Evolutionary conservation across 2,888 invertebrate genomes (phyloP).

Genomic region (Panzeria rudis): DNA sequence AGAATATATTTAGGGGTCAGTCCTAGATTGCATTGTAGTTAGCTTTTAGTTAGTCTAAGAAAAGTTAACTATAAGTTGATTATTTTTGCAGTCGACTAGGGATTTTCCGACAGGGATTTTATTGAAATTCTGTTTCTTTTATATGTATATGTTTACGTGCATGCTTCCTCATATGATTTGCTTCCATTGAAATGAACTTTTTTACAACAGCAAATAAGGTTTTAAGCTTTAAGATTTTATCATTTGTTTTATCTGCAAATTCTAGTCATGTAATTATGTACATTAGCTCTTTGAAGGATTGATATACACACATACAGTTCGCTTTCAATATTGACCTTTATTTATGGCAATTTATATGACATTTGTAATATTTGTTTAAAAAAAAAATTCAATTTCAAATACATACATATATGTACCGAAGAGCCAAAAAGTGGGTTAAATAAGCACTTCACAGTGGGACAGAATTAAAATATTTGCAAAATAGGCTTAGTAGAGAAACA

Average conservation of each 20-base stretch:
- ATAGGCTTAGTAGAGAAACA: not conserved
- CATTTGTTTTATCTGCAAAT: slow-evolving; percentile 32
- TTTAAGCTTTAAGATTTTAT: slow-evolving; percentile 32
- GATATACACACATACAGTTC: not conserved
- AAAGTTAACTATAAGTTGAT: no score
- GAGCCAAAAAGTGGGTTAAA: not conserved
- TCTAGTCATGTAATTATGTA: slow-evolving; percentile 21
- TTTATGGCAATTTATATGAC: not conserved
- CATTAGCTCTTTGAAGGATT: slow-evolving; percentile 8
- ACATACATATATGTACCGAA: not conserved
- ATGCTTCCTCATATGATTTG: not conserved
- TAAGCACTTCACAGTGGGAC: not conserved
- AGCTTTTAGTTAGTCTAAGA: no score
- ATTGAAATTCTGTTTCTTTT: no score
- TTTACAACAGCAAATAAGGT: slow-evolving; percentile 21
- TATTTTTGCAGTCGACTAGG: no score
- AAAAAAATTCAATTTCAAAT: slow-evolving; percentile 13
- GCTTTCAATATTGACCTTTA: slow-evolving; percentile 42
- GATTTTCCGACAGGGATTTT: not conserved
- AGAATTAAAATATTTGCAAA: not conserved
- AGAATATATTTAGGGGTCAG: no score
- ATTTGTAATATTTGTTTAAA: slow-evolving; percentile 13
- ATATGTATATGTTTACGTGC: no score
- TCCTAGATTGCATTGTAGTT: no score
- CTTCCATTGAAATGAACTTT: not conserved